These are phyloP conservation scores for Macrophya alboannulata DNA, from an alignment of 2,888 invertebrate species.

Conservation along the genomic window DNA sequence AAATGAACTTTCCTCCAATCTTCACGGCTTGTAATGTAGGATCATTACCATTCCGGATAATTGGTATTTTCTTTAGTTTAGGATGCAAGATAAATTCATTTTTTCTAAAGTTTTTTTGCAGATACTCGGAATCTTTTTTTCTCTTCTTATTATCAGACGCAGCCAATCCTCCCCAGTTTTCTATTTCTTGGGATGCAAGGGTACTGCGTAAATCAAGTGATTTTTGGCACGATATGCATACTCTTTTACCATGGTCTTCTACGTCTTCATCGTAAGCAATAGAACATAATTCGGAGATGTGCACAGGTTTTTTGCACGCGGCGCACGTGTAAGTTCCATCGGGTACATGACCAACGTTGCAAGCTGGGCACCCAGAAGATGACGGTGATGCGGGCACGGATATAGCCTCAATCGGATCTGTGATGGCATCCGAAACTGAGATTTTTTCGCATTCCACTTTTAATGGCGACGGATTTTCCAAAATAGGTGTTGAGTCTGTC, in stretches of 20 bases:
- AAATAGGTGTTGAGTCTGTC: too few species aligned
- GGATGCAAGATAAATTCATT: background rate
- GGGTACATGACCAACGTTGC: slow-evolving; percentile 48
- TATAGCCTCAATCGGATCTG: too few species aligned
- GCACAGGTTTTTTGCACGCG: slow-evolving; percentile 55
- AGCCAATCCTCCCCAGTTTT: slow-evolving; percentile 4
- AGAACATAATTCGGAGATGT: slow-evolving; percentile 56
- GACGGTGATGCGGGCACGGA: too few species aligned
- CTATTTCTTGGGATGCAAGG: background rate
- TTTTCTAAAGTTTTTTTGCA: background rate
- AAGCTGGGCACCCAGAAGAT: slow-evolving; percentile 49
- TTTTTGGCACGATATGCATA: slow-evolving; percentile 51
- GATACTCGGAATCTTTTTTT: background rate
- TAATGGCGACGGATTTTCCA: background rate
- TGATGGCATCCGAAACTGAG: too few species aligned
- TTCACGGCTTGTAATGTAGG: background rate
- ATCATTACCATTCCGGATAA: background rate
- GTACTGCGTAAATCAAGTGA: slow-evolving; percentile 16
- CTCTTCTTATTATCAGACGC: background rate
- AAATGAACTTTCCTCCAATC: background rate
- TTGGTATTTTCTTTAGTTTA: background rate
- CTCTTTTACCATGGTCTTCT: slow-evolving; percentile 58
- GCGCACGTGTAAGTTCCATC: slow-evolving; percentile 45
- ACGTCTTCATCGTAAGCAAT: slow-evolving; percentile 41
- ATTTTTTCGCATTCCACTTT: too few species aligned